phyloP scores from a whole-genome alignment of 2,888 invertebrate genomes.

The Pandemis corylana region DNA sequence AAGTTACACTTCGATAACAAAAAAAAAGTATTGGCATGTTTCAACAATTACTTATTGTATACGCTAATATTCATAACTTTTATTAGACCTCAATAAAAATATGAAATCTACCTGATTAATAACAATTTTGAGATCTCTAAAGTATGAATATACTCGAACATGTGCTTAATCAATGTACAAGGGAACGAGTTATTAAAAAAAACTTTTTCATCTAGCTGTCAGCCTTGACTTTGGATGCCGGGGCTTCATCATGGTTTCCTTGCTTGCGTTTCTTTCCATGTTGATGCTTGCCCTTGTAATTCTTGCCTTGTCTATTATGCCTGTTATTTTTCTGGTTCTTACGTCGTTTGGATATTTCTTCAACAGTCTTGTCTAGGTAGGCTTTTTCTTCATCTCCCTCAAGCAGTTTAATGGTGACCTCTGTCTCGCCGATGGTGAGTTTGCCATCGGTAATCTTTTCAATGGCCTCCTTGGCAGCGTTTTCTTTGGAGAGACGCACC shows the following conservation, averaged over 20 bases:
- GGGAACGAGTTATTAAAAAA: neutral
- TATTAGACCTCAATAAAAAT: constrained; percentile 17
- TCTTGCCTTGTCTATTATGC: constrained; percentile 61
- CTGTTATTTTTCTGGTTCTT: constrained; percentile 75
- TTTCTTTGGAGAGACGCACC: constrained; percentile 88
- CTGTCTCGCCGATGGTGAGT: constrained; percentile 80
- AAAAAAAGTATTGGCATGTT: constrained; percentile 14
- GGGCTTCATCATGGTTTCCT: constrained; percentile 61
- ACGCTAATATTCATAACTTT: neutral
- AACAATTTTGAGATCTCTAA: constrained; percentile 15
- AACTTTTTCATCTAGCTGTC: constrained; percentile 56
- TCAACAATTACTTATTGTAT: constrained; percentile 14
- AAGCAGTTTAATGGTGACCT: constrained; percentile 83
- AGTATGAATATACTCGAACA: constrained; percentile 8
- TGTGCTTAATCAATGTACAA: constrained; percentile 9
- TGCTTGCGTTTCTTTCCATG: constrained; percentile 65
- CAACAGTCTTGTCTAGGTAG: constrained; percentile 86
- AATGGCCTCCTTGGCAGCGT: constrained; percentile 87
- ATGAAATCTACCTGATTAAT: constrained; percentile 1
- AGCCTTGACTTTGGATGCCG: constrained; percentile 62
- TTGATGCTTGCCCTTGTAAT: constrained; percentile 62
- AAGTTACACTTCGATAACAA: constrained; percentile 19
- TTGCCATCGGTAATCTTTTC: constrained; percentile 87
- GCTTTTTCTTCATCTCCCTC: constrained; percentile 90
- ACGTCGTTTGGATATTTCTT: constrained; percentile 85